Evolutionary conservation across 2,888 invertebrate genomes (phyloP).

Genomic region (Eupithecia subfuscata): DNA sequence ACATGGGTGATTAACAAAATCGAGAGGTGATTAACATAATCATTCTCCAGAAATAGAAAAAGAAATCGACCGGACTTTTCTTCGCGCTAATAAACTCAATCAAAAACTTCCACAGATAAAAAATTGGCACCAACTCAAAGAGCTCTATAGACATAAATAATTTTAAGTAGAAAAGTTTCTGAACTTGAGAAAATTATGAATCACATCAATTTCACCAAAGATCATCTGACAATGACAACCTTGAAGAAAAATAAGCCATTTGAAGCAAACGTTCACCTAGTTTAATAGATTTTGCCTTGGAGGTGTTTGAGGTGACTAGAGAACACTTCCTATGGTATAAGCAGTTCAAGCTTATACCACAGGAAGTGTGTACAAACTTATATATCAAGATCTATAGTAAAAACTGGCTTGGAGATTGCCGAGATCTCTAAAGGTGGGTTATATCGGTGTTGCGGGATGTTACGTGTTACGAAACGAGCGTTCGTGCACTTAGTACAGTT

Average conservation of each 20-base stretch:
- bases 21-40: too few species aligned
- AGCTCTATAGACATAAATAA: slow-evolving; percentile 34
- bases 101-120: slow-evolving; percentile 5
- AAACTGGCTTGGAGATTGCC: too few species aligned
- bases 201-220: slow-evolving; percentile 48
- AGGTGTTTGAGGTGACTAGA: slow-evolving; percentile 7
- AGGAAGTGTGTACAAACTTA: too few species aligned
- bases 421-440: too few species aligned
- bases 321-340: neutral
- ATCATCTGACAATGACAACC: slow-evolving; percentile 49
- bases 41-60: too few species aligned
- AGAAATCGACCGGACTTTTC: neutral
- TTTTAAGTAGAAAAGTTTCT: slow-evolving; percentile 35
- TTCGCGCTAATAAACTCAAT: neutral
- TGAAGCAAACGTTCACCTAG: slow-evolving; percentile 59
- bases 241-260: slow-evolving; percentile 62
- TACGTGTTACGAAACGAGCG: too few species aligned
- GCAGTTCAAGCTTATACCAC: too few species aligned
- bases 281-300: slow-evolving; percentile 60
- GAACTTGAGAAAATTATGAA: slow-evolving; percentile 33
- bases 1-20: too few species aligned
- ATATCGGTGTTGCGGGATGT: too few species aligned
- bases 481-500: too few species aligned
- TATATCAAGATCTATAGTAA: too few species aligned
- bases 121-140: slow-evolving; percentile 24